phyloP scores from a whole-genome alignment of 2,888 invertebrate species.

The Spodoptera exigua region DNA sequence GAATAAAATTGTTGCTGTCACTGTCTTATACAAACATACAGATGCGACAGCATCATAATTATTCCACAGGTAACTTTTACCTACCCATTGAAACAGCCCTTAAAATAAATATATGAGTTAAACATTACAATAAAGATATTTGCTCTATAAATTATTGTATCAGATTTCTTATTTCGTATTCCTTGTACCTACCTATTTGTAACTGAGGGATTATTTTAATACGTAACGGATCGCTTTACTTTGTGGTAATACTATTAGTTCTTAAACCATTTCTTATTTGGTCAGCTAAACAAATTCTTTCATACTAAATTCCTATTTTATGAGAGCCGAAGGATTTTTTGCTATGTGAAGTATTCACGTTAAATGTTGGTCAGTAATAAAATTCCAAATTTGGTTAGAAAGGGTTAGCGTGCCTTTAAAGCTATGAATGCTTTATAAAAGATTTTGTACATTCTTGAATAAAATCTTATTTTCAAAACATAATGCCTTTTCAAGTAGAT shows the following conservation, averaged over 20 bases:
- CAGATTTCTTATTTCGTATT: too few species aligned
- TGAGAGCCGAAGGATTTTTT: slow-evolving; percentile 6
- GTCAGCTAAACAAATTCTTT: slow-evolving; percentile 25
- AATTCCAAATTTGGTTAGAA: slow-evolving; percentile 14
- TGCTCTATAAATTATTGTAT: too few species aligned
- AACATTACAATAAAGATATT: too few species aligned
- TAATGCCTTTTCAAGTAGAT: too few species aligned
- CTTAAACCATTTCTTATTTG: slow-evolving; percentile 28
- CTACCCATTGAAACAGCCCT: too few species aligned
- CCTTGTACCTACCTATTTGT: too few species aligned
- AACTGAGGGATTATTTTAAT: slow-evolving; percentile 14
- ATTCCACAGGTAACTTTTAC: too few species aligned
- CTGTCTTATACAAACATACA: too few species aligned
- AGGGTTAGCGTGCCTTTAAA: slow-evolving; percentile 1
- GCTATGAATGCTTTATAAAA: slow-evolving; percentile 7
- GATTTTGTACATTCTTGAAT: neutral
- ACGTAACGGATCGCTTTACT: neutral
- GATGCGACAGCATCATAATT: too few species aligned
- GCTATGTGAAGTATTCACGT: slow-evolving; percentile 36
- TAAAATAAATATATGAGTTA: too few species aligned
- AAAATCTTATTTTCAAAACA: neutral
- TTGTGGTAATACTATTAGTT: neutral
- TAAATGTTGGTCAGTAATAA: slow-evolving; percentile 11
- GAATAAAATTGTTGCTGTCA: too few species aligned
- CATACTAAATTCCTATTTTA: slow-evolving; percentile 34